Evolutionary conservation across 2,888 invertebrate genomes (phyloP).

Genomic region (Clitarchus hookeri): DNA sequence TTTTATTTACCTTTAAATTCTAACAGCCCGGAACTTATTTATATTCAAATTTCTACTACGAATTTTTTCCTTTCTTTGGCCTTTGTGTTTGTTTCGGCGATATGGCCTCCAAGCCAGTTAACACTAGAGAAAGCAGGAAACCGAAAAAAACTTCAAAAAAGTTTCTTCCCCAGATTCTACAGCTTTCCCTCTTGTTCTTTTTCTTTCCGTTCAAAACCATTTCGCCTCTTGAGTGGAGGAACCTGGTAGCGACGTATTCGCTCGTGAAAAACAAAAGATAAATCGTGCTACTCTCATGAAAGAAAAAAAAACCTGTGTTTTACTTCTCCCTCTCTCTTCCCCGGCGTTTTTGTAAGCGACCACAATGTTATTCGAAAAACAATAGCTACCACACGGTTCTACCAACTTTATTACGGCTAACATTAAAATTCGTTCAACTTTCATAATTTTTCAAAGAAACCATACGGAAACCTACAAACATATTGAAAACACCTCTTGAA

Average conservation of each 20-base stretch:
- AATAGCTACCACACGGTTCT: no score
- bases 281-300: neutral
- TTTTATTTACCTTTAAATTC: neutral
- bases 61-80: neutral
- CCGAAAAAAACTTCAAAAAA: neutral
- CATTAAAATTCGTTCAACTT: no score
- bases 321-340: neutral
- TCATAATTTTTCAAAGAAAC: no score
- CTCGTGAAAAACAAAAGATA: conserved; percentile 14
- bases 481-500: no score
- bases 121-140: neutral
- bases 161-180: neutral
- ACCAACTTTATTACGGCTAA: no score
- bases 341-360: neutral
- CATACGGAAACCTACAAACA: no score
- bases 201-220: neutral
- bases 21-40: neutral
- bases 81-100: neutral
- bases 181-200: neutral
- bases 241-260: neutral
- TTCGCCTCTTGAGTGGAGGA: neutral
- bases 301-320: neutral
- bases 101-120: neutral
- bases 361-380: no score
- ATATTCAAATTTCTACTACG: neutral